These are phyloP conservation scores for Schizotus pectinicornis DNA, from an alignment of 2,888 invertebrate species.

Conservation along the genomic window DNA sequence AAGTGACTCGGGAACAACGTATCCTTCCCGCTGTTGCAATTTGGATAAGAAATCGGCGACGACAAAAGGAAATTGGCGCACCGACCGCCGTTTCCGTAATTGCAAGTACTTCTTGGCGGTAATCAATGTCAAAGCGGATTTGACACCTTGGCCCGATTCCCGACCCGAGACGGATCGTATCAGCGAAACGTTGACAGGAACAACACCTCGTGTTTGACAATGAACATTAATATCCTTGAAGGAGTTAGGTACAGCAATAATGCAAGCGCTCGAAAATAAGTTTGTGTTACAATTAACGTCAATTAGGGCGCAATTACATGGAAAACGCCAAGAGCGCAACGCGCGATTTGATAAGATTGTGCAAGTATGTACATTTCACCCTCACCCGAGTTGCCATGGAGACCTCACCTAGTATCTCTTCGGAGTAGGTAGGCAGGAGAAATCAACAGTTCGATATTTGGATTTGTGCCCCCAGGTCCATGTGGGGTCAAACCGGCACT, in stretches of 20 bases:
- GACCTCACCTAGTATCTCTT: slow-evolving; percentile 26
- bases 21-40: slow-evolving; percentile 7
- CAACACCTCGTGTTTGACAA: too few relatives aligned
- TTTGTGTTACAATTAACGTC: slow-evolving; percentile 19
- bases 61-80: neutral
- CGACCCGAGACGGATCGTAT: neutral
- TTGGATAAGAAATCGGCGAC: neutral
- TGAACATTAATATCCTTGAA: neutral
- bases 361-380: slow-evolving; percentile 20
- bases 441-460: slow-evolving; percentile 39
- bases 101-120: neutral
- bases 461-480: slow-evolving; percentile 27
- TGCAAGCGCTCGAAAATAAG: neutral
- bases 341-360: slow-evolving; percentile 10
- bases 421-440: slow-evolving; percentile 26
- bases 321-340: slow-evolving; percentile 16
- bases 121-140: neutral
- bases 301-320: slow-evolving; percentile 22
- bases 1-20: slow-evolving; percentile 19
- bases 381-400: slow-evolving; percentile 24
- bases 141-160: neutral
- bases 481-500: slow-evolving; percentile 23
- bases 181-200: neutral
- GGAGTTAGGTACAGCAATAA: neutral
- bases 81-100: neutral